These are phyloP conservation scores for Garrulus glandarius DNA, from an alignment of 2,797 vertebrate genomes.

Conservation along the genomic window DNA sequence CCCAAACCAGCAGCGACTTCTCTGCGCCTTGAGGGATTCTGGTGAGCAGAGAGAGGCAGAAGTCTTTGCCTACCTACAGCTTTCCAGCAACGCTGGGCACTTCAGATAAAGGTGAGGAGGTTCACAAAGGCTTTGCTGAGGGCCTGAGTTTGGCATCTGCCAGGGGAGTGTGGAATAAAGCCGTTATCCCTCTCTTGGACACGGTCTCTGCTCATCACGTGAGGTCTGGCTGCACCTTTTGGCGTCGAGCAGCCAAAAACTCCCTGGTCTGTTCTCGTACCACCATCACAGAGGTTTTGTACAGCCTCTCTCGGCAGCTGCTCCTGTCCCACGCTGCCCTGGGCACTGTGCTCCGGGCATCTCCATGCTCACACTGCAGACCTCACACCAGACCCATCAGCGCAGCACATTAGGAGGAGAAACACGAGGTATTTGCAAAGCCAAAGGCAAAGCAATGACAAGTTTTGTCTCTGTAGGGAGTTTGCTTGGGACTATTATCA, in stretches of 20 bases:
- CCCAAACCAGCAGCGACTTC: not conserved
- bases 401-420: not conserved
- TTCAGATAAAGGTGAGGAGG: not conserved
- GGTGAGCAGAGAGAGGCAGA: not conserved
- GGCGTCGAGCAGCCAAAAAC: not conserved
- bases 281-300: not conserved
- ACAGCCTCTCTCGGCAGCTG: not conserved
- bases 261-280: rapidly evolving
- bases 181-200: not conserved
- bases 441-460: not conserved
- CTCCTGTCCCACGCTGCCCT: not conserved
- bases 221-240: not conserved
- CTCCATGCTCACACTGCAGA: not conserved
- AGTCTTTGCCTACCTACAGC: not conserved
- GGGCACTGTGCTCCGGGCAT: not conserved
- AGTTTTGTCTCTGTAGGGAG: not conserved
- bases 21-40: not conserved
- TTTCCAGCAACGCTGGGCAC: not conserved
- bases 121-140: not conserved
- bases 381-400: not conserved
- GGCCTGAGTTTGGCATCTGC: not conserved
- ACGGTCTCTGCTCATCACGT: not conserved
- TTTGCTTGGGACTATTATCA: not conserved
- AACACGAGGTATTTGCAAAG: not conserved
- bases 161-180: not conserved